Evolutionary conservation across 2,113 vertebrate genomes (phyloP), one percentile per base, ranked within the genome.

Genomic region (Arizona elegans): DNA sequence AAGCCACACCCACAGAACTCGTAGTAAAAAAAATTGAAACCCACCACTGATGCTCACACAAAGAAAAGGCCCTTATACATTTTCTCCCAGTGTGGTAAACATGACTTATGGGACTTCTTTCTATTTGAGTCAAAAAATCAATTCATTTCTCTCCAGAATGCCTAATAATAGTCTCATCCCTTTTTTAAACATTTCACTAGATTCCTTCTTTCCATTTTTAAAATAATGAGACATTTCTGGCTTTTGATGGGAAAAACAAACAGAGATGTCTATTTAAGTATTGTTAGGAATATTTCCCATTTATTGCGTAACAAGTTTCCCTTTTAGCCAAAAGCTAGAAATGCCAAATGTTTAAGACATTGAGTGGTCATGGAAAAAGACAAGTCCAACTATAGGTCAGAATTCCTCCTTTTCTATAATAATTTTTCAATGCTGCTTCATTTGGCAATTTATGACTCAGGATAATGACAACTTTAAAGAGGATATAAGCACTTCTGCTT

Each of bases 401-500:
- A 86, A 55, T 89, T 89, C 88, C 47, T 52, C 62, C 15, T 50
- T 89, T 90, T 92, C 92, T 88, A 92, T 92, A 90, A 86, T 90
- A 54, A 59, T 90, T 90, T 90, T 89, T 85, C 29, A n/a, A 55
- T 38, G 26, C 50, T 26, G 86, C 88, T 90, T 58, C 54, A 85
- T 88, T 92, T 92, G 56, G 85, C 70, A 90, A 86, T 70, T 81
- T 89, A 53, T 92, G 87, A 58, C 85, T 81, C 56, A 47, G 87
- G 58, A 89, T 54, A 81, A 81, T 43, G 65, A 58, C 53, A 86
- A 70, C 4, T 92, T 85, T 55, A 85, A 89, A 92, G 54, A 26
- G 87, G 50, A 5, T 23, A 15, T 19, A 15, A 89, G 26, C 19
- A 43, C 70, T 59, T 85, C 54, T 13, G 13, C 33, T 75, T 90